Percentiles rank a stretch among this genome's conserved stretches.
Evolutionary conservation across 2,797 vertebrate genomes (phyloP).

Genomic region (Mormyrops attenuatus): DNA sequence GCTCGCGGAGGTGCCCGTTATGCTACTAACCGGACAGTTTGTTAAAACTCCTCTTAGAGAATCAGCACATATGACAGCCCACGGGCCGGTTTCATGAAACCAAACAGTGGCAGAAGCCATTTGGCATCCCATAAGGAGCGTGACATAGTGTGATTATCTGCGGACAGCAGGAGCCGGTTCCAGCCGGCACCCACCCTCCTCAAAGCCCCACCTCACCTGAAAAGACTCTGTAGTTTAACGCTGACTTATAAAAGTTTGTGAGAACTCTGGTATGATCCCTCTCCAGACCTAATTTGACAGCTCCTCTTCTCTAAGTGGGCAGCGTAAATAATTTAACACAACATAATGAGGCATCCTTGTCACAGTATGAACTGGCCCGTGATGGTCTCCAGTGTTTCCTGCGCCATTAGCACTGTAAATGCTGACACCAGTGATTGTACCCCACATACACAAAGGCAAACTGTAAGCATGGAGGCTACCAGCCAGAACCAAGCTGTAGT

Average conservation of each 20-base stretch:
- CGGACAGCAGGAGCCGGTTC: neutral
- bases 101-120: neutral
- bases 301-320: neutral
- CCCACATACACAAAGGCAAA: neutral
- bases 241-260: slow-evolving; percentile 1
- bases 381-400: neutral
- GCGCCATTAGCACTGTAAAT: neutral
- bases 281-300: neutral
- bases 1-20: neutral
- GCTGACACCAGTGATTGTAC: neutral
- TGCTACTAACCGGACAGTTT: neutral
- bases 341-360: neutral
- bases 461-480: neutral
- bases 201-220: neutral
- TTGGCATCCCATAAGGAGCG: neutral
- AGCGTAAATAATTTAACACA: slow-evolving; percentile 5
- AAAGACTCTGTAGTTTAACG: neutral
- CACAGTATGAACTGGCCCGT: neutral
- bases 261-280: neutral
- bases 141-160: neutral
- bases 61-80: neutral
- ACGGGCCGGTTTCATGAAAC: neutral
- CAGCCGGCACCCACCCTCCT: neutral
- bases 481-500: neutral
- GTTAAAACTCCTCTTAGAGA: neutral